These are phyloP conservation scores for Cepaea hortensis DNA, from an alignment of 2,888 invertebrate genomes.

Conservation along the genomic window DNA sequence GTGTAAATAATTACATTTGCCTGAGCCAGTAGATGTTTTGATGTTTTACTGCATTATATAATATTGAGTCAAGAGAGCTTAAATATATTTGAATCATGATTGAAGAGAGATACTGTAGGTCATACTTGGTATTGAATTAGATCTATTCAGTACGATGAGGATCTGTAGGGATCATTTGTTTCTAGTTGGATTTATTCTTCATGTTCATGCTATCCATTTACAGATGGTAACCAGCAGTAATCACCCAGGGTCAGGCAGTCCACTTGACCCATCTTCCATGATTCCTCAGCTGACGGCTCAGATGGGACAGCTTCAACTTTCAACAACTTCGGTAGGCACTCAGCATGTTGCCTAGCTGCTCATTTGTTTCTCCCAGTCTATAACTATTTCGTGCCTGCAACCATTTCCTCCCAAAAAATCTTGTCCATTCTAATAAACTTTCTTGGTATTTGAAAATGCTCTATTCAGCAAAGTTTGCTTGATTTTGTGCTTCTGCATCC, in stretches of 20 bases:
- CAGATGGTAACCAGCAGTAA: slow-evolving; percentile 58
- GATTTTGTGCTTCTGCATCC: neutral
- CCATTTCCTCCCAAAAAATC: neutral
- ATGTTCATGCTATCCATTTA: slow-evolving; percentile 48
- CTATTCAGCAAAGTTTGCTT: neutral
- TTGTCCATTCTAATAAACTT: slow-evolving; percentile 19
- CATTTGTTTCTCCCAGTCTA: slow-evolving; percentile 16
- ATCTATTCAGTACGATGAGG: neutral
- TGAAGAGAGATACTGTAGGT: neutral
- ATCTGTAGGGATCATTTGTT: neutral
- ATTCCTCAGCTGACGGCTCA: slow-evolving; percentile 77
- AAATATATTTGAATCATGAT: neutral
- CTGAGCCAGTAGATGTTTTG: no score
- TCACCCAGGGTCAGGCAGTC: slow-evolving; percentile 52
- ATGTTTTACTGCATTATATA: no score
- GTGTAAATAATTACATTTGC: no score
- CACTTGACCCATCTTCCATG: slow-evolving; percentile 54
- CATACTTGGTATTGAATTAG: neutral
- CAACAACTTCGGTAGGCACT: slow-evolving; percentile 76
- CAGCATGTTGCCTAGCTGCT: slow-evolving; percentile 46
- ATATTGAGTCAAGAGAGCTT: no score
- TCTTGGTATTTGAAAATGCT: neutral
- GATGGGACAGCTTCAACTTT: slow-evolving; percentile 82
- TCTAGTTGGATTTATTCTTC: neutral
- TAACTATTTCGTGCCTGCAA: neutral